phyloP scores from a whole-genome alignment of 1,140 invertebrate species.

The Pteromalus puparum region DNA sequence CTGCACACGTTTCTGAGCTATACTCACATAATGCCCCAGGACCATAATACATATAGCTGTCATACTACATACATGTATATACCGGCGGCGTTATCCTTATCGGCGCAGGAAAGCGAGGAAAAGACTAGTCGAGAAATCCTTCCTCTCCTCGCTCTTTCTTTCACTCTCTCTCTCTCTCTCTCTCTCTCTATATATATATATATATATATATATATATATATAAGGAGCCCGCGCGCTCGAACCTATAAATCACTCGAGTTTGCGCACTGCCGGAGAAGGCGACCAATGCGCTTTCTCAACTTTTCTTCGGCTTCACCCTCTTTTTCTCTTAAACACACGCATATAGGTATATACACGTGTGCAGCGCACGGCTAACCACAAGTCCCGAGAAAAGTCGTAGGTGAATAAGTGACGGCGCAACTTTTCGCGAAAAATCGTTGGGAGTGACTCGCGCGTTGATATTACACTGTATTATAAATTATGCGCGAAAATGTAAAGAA shows the following conservation, averaged over 20 bases:
- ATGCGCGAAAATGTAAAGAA: no score
- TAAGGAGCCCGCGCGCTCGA: not conserved
- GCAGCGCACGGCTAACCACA: not conserved
- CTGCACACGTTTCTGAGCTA: not conserved
- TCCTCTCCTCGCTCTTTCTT: no score
- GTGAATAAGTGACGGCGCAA: no score
- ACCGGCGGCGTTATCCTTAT: conserved; percentile 1
- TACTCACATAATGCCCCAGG: not conserved
- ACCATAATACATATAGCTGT: no score
- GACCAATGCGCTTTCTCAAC: not conserved
- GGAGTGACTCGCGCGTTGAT: no score
- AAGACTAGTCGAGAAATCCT: conserved; percentile 21
- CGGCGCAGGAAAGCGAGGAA: not conserved
- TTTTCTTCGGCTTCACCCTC: not conserved
- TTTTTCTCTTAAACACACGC: not conserved
- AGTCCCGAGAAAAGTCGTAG: not conserved
- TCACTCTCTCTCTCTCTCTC: no score
- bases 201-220: no score
- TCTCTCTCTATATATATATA: no score
- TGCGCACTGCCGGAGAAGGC: conserved; percentile 3
- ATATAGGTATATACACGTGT: not conserved
- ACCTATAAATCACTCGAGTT: conserved; percentile 36
- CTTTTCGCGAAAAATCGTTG: no score
- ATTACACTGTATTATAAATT: no score
- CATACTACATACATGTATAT: not conserved